Percentiles rank a stretch among this genome's conserved stretches.
Evolutionary conservation across 1,140 invertebrate genomes (phyloP).

Genomic region (Lepidotrigona ventralis): DNA sequence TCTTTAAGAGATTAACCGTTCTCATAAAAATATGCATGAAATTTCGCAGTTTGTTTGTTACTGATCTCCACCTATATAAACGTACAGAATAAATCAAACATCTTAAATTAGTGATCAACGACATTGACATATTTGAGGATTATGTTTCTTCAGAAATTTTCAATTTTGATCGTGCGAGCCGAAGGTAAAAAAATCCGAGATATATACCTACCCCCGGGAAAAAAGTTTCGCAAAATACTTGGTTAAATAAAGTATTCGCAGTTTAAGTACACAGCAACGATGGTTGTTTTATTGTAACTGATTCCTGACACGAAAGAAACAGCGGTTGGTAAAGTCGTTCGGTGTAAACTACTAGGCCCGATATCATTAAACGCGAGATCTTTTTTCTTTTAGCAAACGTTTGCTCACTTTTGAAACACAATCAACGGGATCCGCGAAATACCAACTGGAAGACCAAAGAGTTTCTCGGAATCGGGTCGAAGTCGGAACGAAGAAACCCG

Average conservation of each 20-base stretch:
- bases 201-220: not conserved
- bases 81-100: too few relatives aligned
- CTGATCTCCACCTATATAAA: too few relatives aligned
- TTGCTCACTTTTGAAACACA: too few relatives aligned
- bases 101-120: too few relatives aligned
- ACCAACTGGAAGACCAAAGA: not conserved
- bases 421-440: not conserved
- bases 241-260: not conserved
- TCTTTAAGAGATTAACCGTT: too few relatives aligned
- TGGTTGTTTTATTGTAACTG: not conserved
- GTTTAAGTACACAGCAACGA: not conserved
- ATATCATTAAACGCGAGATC: not conserved
- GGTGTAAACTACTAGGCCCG: not conserved
- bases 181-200: not conserved
- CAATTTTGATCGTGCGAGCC: not conserved
- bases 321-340: not conserved
- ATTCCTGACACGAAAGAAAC: not conserved
- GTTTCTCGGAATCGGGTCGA: not conserved
- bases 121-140: not conserved
- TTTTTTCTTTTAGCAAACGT: not conserved
- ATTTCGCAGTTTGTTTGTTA: too few relatives aligned
- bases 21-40: too few relatives aligned
- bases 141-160: not conserved
- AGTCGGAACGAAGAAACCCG: not conserved
- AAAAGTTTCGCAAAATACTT: not conserved